Conservation (phyloP, 2,797 vertebrate genomes). For the Platyrinchus mystaceus region DNA sequence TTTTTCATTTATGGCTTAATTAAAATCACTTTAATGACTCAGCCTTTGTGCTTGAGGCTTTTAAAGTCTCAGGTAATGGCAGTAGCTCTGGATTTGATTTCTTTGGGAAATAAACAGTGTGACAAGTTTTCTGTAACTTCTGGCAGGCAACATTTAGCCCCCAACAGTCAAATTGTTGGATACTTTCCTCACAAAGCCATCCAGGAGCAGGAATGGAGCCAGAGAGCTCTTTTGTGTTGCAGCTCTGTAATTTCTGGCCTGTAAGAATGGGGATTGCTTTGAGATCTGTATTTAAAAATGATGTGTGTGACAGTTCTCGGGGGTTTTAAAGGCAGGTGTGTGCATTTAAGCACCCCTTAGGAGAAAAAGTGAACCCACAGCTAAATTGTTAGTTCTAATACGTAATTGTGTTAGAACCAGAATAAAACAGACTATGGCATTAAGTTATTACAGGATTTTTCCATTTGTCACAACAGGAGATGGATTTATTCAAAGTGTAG, state of each 20-base stretch:
- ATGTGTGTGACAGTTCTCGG: not conserved
- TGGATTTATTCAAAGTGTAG: not conserved
- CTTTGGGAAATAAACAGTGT: not conserved
- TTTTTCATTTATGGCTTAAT: accelerated
- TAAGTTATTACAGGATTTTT: not conserved
- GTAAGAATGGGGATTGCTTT: not conserved
- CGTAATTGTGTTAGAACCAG: not conserved
- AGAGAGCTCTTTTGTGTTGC: not conserved
- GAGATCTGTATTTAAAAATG: not conserved
- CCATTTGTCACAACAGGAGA: not conserved
- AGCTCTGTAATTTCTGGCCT: not conserved
- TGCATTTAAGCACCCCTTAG: not conserved
- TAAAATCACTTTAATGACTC: not conserved
- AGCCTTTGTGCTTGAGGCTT: accelerated
- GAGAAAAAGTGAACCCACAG: not conserved
- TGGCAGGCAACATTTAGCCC: not conserved
- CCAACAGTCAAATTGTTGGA: not conserved
- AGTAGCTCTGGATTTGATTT: not conserved
- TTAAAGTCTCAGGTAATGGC: not conserved
- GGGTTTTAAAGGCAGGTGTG: not conserved
- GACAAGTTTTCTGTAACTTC: not conserved
- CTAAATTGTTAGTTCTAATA: not conserved
- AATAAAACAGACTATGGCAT: not conserved
- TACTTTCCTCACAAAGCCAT: not conserved
- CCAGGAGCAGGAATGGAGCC: not conserved